Conservation (phyloP, 2,888 invertebrate species). For the Drosophila imparisetae region DNA sequence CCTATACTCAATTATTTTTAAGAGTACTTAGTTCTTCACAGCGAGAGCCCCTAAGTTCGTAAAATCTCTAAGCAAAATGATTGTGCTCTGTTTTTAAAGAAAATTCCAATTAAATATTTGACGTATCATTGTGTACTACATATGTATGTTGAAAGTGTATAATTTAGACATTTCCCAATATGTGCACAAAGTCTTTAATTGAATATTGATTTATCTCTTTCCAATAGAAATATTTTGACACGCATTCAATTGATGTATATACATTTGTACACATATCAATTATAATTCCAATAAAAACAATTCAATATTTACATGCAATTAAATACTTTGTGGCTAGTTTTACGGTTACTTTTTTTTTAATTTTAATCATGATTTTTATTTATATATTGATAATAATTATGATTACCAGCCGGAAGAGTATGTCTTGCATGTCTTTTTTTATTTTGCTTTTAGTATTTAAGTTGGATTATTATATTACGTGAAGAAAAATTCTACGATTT, state of each 20-base stretch:
- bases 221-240: conserved; percentile 14
- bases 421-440: neutral
- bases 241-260: conserved; percentile 3
- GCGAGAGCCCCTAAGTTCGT: neutral
- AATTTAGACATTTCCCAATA: neutral
- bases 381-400: neutral
- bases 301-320: neutral
- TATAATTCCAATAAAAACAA: neutral
- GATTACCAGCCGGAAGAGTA: neutral
- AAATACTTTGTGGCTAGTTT: conserved; percentile 9
- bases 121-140: neutral
- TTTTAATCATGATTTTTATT: conserved; percentile 23
- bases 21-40: conserved; percentile 8
- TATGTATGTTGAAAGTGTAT: neutral
- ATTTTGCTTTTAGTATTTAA: neutral
- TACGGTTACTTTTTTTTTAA: conserved; percentile 36
- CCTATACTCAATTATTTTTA: neutral
- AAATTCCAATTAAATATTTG: neutral
- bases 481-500: too few species aligned
- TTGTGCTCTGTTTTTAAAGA: neutral
- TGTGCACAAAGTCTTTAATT: neutral
- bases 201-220: conserved; percentile 13
- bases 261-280: conserved; percentile 11
- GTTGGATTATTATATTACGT: neutral
- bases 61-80: neutral